Evolutionary conservation across 2,888 invertebrate species (phyloP), one percentile per base, ranked within the genome.

Genomic region (Podabrus alpinus): DNA sequence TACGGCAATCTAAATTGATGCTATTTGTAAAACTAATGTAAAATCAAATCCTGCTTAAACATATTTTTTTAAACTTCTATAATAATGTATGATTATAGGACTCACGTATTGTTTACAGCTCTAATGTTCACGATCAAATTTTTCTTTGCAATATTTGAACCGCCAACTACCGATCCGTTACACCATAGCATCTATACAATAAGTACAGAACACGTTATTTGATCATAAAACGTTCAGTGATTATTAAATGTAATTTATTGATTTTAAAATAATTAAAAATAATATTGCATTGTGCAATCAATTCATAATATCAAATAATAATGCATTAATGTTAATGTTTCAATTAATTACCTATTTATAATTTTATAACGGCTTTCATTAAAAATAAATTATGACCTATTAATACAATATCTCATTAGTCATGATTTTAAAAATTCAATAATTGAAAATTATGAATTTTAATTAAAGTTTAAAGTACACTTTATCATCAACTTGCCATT

Each of bases 301-400:
- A 45, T 45, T 59, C 59, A 29, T 45, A 19, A 68, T 68, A 59
- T 45, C 59, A 11, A 24, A 59, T 17, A 68, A 68, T 25, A 25
- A 16, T 59, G 17, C 59, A 68, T 59, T 68, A 68, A 68, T 68
- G 29, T 68, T 68, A 25, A 45, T 29, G 19, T 59, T 45, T 24
- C 15, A 45, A 59, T 59, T 68, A 29, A 45, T 45, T 59, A 59
- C 29, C 19, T 24, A 68, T 45, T 45, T 45, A 45, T n/a, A 45
- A 45, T 45, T 45, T 45, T 45, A 45, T 45, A 45, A 45, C 45
- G 45, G 45, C 45, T 45, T 45, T 45, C 45, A 45, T 45, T 45
- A n/a, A 45, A 45, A 45, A 2, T 45, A 45, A 45, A 45, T 45
- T 45, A 45, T 45, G 45, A n/a, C 45, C 45, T 45, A n/a, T 45